Percentiles rank a stretch among this genome's conserved stretches.
These are phyloP conservation scores for Antennarius striatus DNA, from an alignment of 2,113 vertebrate species.

Conservation along the genomic window DNA sequence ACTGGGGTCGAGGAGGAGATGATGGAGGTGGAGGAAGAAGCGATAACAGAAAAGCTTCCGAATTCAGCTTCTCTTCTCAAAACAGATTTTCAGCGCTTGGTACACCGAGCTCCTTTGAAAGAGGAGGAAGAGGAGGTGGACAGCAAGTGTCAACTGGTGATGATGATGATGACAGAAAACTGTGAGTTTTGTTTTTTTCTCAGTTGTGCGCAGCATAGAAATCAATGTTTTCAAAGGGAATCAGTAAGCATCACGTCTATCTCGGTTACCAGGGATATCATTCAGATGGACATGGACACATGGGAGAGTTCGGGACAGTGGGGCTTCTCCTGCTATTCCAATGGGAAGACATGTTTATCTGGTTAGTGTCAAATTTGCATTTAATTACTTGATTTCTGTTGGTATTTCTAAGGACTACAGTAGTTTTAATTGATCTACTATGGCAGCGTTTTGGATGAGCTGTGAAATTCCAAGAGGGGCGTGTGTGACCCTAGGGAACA, in stretches of 20 bases:
- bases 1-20: conserved; percentile 16
- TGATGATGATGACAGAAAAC: conserved; percentile 83
- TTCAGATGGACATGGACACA: conserved; percentile 86
- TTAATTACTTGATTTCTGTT: background rate
- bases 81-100: conserved; percentile 81
- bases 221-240: background rate
- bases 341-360: conserved; percentile 79
- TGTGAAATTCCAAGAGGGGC: too few relatives aligned
- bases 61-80: conserved; percentile 75
- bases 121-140: conserved; percentile 64
- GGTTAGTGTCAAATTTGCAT: conserved; percentile 74
- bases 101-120: conserved; percentile 50
- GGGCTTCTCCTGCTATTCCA: conserved; percentile 89
- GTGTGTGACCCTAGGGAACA: too few relatives aligned
- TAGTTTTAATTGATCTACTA: too few relatives aligned
- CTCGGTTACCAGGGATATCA: conserved; percentile 78
- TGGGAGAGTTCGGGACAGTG: conserved; percentile 93
- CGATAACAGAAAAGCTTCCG: conserved; percentile 62
- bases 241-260: conserved; percentile 14
- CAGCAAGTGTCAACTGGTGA: conserved; percentile 65
- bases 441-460: too few relatives aligned
- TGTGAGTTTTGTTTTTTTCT: conserved; percentile 79
- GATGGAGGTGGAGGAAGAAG: conserved; percentile 73
- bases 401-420: background rate
- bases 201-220: background rate